Evolutionary conservation across 2,888 invertebrate species (phyloP).

Genomic region (Kuschelorhynchus macadamiae): DNA sequence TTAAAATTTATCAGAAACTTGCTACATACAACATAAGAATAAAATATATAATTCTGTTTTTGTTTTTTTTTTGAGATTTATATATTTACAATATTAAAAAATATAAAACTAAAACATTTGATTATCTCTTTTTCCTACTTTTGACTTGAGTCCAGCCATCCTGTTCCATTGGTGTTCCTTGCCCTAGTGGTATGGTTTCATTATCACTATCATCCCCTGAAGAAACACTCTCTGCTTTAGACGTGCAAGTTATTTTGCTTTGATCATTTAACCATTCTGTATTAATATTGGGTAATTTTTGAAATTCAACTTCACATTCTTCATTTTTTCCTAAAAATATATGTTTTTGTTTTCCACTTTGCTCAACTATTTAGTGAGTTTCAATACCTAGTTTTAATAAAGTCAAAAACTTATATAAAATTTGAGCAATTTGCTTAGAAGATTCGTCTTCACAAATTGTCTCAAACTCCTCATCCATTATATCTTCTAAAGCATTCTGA

Average conservation of each 20-base stretch:
- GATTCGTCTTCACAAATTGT: conserved; percentile 82
- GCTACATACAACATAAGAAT: not conserved
- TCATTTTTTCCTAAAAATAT: conserved; percentile 69
- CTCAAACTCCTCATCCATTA: conserved; percentile 82
- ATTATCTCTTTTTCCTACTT: conserved; percentile 65
- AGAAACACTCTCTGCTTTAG: no score
- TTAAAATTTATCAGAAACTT: no score
- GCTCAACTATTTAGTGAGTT: not conserved
- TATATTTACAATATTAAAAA: conserved; percentile 17
- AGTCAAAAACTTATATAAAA: conserved; percentile 73
- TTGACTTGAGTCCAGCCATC: conserved; percentile 79
- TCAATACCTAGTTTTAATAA: conserved; percentile 69
- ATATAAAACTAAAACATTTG: not conserved
- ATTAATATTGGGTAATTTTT: conserved; percentile 74
- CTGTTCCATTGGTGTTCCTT: conserved; percentile 62
- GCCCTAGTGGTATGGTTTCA: no score
- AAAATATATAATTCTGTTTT: not conserved
- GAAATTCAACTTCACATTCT: conserved; percentile 73
- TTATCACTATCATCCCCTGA: conserved; percentile 27
- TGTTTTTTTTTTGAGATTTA: not conserved
- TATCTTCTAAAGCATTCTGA: conserved; percentile 76
- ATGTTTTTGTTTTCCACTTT: no score
- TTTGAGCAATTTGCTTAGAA: conserved; percentile 75
- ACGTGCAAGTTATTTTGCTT: not conserved
- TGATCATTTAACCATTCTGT: conserved; percentile 58